These are phyloP conservation scores for Cathartes aura DNA, from an alignment of 2,113 vertebrate species.

Conservation along the genomic window DNA sequence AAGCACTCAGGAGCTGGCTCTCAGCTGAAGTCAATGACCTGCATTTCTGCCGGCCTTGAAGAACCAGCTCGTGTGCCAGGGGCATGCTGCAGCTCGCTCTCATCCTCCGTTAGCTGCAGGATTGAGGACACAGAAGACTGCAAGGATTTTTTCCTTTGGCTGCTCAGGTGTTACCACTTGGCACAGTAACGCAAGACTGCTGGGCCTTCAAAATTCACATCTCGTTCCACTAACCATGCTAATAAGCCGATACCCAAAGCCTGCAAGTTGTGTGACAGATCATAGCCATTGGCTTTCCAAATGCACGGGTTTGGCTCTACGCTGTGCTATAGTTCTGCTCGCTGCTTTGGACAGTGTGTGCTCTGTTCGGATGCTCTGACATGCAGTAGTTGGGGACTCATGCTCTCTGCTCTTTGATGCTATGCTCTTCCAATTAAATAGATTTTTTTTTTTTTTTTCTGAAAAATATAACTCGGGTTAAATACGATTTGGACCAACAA, in stretches of 20 bases:
- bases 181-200: neutral
- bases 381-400: rapidly evolving
- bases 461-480: neutral
- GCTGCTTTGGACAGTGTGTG: neutral
- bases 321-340: neutral
- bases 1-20: neutral
- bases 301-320: neutral
- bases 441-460: neutral
- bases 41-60: neutral
- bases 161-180: neutral
- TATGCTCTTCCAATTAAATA: neutral
- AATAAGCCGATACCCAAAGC: neutral
- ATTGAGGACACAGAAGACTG: neutral
- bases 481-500: neutral
- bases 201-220: neutral
- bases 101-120: neutral
- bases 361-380: rapidly evolving
- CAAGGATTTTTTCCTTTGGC: neutral
- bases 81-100: neutral
- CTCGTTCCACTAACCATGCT: neutral
- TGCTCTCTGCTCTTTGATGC: neutral
- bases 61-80: neutral
- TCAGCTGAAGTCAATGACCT: neutral
- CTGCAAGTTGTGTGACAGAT: neutral
- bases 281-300: neutral